These are phyloP conservation scores for Elanoides forficatus DNA, from an alignment of 2,113 vertebrate genomes.

Conservation along the genomic window DNA sequence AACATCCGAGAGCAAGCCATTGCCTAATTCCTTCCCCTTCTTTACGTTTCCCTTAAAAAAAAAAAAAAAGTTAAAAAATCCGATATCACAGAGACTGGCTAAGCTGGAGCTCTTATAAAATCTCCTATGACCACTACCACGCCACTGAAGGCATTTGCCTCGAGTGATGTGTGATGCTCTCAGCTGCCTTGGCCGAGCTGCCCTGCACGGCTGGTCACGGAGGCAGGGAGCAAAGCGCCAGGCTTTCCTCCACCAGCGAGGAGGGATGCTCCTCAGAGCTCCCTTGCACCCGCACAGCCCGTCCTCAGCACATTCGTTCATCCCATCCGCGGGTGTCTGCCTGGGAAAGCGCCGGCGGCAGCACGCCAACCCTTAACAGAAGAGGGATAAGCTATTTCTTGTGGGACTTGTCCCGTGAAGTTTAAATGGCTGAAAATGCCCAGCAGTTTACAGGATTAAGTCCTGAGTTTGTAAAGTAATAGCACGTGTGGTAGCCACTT, in stretches of 20 bases:
- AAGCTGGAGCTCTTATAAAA: neutral
- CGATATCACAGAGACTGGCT: neutral
- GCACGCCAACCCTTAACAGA: accelerated
- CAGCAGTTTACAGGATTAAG: neutral
- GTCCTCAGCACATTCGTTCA: accelerated
- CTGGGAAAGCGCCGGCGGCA: neutral
- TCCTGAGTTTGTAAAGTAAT: neutral
- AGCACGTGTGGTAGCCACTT: neutral
- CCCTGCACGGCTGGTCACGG: accelerated
- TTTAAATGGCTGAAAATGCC: neutral
- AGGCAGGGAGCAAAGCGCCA: accelerated
- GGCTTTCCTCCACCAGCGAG: neutral
- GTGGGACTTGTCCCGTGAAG: neutral
- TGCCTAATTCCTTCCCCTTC: neutral
- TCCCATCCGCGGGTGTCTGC: accelerated
- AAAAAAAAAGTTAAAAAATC: neutral
- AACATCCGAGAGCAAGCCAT: neutral
- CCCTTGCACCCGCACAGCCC: neutral
- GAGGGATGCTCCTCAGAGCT: neutral
- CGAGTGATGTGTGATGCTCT: accelerated
- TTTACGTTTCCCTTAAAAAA: neutral
- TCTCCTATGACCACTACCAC: accelerated
- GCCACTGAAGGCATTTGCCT: neutral
- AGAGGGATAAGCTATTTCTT: neutral
- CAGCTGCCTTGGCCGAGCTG: neutral